Evolutionary conservation across 2,113 vertebrate genomes (phyloP).

Genomic region (Peromyscus leucopus): DNA sequence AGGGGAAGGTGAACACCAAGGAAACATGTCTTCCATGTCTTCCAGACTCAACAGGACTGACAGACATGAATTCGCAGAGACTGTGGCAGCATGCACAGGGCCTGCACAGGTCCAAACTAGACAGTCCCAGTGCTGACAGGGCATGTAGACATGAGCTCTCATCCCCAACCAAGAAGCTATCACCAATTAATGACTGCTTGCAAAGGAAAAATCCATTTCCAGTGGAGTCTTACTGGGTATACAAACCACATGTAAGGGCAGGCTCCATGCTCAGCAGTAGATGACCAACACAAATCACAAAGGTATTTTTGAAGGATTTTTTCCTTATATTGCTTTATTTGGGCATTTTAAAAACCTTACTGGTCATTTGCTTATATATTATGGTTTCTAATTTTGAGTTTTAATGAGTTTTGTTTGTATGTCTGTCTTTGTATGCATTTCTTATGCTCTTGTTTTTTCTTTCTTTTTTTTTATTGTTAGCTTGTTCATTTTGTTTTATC

Average conservation of each 20-base stretch:
- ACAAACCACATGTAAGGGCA: background rate
- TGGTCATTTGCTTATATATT: background rate
- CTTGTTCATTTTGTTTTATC: background rate
- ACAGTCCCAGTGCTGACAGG: background rate
- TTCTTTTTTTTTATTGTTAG: background rate
- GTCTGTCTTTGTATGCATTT: background rate
- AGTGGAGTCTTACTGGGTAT: background rate
- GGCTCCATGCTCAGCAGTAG: background rate
- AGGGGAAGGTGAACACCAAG: background rate
- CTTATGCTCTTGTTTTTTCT: background rate
- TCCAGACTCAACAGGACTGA: background rate
- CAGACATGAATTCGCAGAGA: background rate
- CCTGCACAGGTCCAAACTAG: background rate
- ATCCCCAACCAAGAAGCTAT: background rate
- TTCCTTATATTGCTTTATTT: background rate
- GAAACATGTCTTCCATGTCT: background rate
- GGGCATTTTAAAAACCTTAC: background rate
- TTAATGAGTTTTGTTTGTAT: background rate
- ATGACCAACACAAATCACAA: background rate
- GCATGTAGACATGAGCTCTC: background rate
- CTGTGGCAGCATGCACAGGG: background rate
- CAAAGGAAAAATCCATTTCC: background rate
- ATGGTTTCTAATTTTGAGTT: background rate
- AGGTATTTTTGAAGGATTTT: background rate
- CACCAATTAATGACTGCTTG: background rate